phyloP scores from a whole-genome alignment of 1,140 invertebrate species.

The Protaetia brevitarsis region DNA sequence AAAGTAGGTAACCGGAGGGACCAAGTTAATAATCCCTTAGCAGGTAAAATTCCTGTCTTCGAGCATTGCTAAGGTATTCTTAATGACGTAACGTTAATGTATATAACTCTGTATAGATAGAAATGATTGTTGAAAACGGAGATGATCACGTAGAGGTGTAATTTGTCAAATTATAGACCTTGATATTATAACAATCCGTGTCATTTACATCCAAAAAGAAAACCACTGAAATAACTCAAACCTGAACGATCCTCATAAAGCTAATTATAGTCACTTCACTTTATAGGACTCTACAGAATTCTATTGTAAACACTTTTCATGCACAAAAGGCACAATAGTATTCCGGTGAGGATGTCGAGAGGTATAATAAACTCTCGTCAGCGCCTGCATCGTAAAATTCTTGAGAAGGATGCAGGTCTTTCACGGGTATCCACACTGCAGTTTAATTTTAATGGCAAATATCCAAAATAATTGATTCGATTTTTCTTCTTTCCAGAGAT shows the following conservation, averaged over 20 bases:
- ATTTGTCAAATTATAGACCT: conserved; percentile 11
- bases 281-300: neutral
- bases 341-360: neutral
- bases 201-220: neutral
- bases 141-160: neutral
- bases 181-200: neutral
- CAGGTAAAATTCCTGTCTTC: conserved; percentile 8
- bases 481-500: conserved; percentile 60
- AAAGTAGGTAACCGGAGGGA: neutral
- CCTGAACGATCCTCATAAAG: neutral
- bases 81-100: neutral
- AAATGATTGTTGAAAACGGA: neutral
- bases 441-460: neutral
- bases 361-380: neutral
- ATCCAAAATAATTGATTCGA: neutral
- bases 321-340: neutral
- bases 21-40: no score
- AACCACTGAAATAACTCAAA: neutral
- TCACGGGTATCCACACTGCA: no score
- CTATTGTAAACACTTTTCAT: neutral
- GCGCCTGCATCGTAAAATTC: neutral
- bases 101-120: neutral
- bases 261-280: neutral
- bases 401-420: neutral
- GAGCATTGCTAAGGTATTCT: neutral